Base-by-base conservation (phyloP, 2,888 invertebrate species). In the Autographa gamma region DNA sequence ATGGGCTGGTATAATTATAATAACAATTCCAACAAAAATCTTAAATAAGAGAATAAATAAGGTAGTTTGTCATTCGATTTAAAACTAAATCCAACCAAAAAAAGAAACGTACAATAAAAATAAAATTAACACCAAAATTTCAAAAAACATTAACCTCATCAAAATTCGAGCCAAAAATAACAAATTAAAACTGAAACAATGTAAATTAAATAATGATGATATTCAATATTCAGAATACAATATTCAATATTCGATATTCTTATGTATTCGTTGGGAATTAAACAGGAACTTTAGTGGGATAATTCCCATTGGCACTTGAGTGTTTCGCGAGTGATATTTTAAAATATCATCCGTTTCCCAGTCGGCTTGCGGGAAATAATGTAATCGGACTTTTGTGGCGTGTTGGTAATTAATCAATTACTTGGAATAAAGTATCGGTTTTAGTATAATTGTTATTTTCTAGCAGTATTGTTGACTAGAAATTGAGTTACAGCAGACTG, bases 281-380 rank as follows among this genome's bases (percentile, higher is more conserved):
- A 58, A 64, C 32, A 61, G 63, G 63, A 82, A 71, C 63, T 25
- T 80, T 48, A 43, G 14, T 61, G 34, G 31, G 31, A 67, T 74
- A 63, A 71, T 63, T 72, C 71, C 78, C 83, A 73, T 43, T 13
- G 71, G 75, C 78, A 32, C 83, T 14, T 43, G 69, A 81, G 83
- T 83, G 81, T 80, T 76, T 77, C 60, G 31, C 14, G 58, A 62
- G 56, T 60, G 67, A 69, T 74, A 77, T 67, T 83, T 80, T 63
- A 62, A 73, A 77, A 74, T 64, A 62, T 73, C 58, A 70, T 64
- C 19, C n/a, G 13, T n/a, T 9, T 61, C 67, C 54, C 61, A 2
- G 38, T 48, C 18, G 66, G 48, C 14, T 76, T 61, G 58, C 41
- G 58, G 66, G 64, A 64, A 69, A 69, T 60, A 65, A 67, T 63